phyloP scores from a whole-genome alignment of 1,140 invertebrate genomes.

The Diuraphis noxia region DNA sequence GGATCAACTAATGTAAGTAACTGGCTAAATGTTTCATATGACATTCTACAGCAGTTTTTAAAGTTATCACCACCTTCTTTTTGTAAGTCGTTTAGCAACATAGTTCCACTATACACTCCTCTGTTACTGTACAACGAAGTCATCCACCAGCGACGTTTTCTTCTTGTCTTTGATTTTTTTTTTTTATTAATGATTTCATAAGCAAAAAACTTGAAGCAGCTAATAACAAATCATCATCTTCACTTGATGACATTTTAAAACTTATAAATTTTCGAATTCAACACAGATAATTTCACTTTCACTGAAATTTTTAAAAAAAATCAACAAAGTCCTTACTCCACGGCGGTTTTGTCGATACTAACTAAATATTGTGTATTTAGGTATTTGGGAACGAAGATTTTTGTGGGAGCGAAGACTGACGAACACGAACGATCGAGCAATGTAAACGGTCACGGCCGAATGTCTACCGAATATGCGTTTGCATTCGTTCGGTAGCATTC shows the following conservation, averaged over 20 bases:
- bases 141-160: background rate
- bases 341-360: background rate
- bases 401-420: background rate
- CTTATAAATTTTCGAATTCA: background rate
- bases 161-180: background rate
- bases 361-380: background rate
- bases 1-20: background rate
- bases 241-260: constrained; percentile 10
- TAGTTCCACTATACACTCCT: background rate
- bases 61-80: background rate
- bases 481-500: background rate
- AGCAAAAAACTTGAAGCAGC: background rate
- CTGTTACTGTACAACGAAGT: background rate
- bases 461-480: background rate
- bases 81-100: background rate
- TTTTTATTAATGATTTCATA: background rate
- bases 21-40: background rate
- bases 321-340: background rate
- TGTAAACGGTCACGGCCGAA: background rate
- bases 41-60: background rate
- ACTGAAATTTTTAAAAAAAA: background rate
- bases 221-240: background rate
- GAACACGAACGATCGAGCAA: background rate
- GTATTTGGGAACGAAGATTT: constrained; percentile 14
- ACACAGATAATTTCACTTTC: background rate